These are phyloP conservation scores for Geococcyx californianus DNA, from an alignment of 2,113 vertebrate species.

Conservation along the genomic window DNA sequence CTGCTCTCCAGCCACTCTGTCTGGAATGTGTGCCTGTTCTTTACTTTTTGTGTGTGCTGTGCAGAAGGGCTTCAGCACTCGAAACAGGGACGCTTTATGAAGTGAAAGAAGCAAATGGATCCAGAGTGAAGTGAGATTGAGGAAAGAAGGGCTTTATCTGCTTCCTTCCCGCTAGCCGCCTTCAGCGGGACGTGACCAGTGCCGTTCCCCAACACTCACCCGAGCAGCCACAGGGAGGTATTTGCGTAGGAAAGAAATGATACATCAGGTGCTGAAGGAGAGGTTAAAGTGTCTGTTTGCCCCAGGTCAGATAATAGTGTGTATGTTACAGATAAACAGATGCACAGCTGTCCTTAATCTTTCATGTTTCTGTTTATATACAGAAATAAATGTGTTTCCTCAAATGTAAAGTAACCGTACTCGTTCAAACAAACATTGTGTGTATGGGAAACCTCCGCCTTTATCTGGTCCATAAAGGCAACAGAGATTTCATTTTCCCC, in stretches of 20 bases:
- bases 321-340: not conserved
- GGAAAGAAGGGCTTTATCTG: not conserved
- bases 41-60: accelerated
- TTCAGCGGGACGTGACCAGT: not conserved
- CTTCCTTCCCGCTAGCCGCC: not conserved
- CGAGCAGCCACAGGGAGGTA: not conserved
- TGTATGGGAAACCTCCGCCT: conserved; percentile 12
- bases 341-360: conserved; percentile 51
- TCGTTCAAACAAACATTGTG: conserved; percentile 13
- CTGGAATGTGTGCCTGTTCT: not conserved
- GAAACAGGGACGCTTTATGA: not conserved
- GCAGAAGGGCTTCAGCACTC: not conserved
- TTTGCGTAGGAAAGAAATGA: not conserved
- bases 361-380: conserved; percentile 36
- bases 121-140: accelerated
- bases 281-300: conserved; percentile 31
- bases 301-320: conserved; percentile 26
- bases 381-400: conserved; percentile 54
- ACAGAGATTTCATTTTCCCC: not conserved
- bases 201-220: accelerated
- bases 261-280: conserved; percentile 39
- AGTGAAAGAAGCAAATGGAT: not conserved
- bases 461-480: not conserved
- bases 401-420: conserved; percentile 18
- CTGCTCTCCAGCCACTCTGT: too few species aligned